Evolutionary conservation across 1,140 invertebrate species (phyloP).

Genomic region (Drosophila prosaltans): DNA sequence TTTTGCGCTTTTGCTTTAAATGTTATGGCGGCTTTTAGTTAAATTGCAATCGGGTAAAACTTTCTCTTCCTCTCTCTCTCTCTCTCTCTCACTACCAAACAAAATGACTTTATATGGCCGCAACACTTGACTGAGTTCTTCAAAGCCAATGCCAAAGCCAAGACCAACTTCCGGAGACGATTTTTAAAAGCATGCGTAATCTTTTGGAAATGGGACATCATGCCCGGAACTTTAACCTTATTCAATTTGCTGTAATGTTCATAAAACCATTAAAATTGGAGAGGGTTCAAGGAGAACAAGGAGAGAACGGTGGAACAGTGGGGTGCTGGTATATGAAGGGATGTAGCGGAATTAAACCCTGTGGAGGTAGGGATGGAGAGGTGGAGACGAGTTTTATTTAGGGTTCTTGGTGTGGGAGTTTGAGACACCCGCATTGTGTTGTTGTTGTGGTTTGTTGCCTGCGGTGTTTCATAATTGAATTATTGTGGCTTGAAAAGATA

Average conservation of each 20-base stretch:
- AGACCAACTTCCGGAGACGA: conserved; percentile 9
- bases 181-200: conserved; percentile 18
- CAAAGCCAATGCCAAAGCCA: conserved; percentile 12
- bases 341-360: not conserved
- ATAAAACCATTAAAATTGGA: conserved; percentile 19
- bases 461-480: conserved; percentile 52
- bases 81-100: conserved; percentile 35
- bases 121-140: conserved; percentile 43
- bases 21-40: conserved; percentile 73
- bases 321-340: not conserved
- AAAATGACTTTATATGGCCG: conserved; percentile 59
- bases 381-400: not conserved
- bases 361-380: not conserved
- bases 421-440: not conserved
- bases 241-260: conserved; percentile 63
- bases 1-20: conserved; percentile 41
- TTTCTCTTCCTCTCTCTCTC: conserved; percentile 18
- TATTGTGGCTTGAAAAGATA: conserved; percentile 34
- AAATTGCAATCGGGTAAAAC: conserved; percentile 68
- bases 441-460: conserved; percentile 9
- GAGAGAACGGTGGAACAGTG: not conserved
- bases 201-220: conserved; percentile 20
- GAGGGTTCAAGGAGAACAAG: not conserved
- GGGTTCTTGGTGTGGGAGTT: not conserved
- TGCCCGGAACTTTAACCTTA: conserved; percentile 55